Base-by-base conservation (phyloP, 1,140 invertebrate species). In the Musca domestica region DNA sequence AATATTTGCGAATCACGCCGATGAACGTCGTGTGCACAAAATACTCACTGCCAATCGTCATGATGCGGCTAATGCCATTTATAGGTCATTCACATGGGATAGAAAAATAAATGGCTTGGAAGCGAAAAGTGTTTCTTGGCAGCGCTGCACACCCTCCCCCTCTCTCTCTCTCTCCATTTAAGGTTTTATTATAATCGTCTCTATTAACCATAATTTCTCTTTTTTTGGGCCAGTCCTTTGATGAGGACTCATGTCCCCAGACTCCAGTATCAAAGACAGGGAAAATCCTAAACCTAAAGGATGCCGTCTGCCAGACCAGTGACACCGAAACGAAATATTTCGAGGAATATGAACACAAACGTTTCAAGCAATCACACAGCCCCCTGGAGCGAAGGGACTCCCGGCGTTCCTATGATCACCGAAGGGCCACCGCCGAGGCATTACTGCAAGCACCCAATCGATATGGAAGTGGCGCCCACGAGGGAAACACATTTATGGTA, bases 231-330 rank as follows among this genome's bases (percentile, higher is more conserved):
- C 64, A 61, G 48, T 58, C 17, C 17, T 65, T 65, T n/a, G 64
- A 65, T 2, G 15, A 65, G 47, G 46, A 17, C 48, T 25, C 63
- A 3, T 63, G n/a, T 46, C n/a, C 27, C 5, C 10, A 34, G 52
- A 47, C 20, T 3, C n/a, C 14, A 12, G 65, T 58, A 46, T 69
- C 70, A 10, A 66, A 69, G 46, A 69, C 27, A 4, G 61, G 52
- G 47, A 69, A 72, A 68, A 67, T 70, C 68, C 30, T 71, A 10
- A 61, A 67, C 10, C 65, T 81, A 20, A 71, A 75, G 12, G 80
- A 82, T 74, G 80, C 80, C 52, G 77, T 75, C 64, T 77, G 72
- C 3, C 80, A 82, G 63, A 82, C 80, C 0, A 81, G 80, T 52
- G 80, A 82, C 3, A 73, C 71, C 17, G 80, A 82, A 67, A 70